A percentile compares a stretch with the other conserved stretches of the same genome.
Evolutionary conservation across 2,797 vertebrate genomes (phyloP).

Genomic region (Syngnathus acus): DNA sequence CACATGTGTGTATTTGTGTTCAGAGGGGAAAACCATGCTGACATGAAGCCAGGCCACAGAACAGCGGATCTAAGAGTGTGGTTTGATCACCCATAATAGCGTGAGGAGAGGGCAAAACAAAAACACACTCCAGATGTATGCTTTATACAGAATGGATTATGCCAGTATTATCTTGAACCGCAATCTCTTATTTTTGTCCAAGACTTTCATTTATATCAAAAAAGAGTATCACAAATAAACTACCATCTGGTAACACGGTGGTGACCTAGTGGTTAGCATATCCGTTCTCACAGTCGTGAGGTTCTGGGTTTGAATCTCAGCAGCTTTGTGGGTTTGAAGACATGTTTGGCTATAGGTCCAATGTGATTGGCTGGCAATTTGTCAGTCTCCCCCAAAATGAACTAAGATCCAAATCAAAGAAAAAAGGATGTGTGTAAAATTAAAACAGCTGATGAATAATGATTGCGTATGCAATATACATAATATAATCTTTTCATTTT

Average conservation of each 20-base stretch:
- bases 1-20: constrained; percentile 10
- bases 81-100: constrained; percentile 46
- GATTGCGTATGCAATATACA: too few relatives aligned
- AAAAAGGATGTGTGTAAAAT: background rate
- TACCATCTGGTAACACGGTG: background rate
- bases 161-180: background rate
- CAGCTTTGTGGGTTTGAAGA: background rate
- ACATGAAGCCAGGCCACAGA: constrained; percentile 50
- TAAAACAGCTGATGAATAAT: background rate
- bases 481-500: background rate
- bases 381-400: too few relatives aligned
- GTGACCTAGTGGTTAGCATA: too few relatives aligned
- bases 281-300: too few relatives aligned
- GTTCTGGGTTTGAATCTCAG: too few relatives aligned
- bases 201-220: background rate
- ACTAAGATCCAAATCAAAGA: background rate
- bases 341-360: background rate
- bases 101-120: constrained; percentile 33
- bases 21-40: constrained; percentile 18
- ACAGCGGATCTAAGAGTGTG: constrained; percentile 30
- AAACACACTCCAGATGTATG: constrained; percentile 5
- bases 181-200: background rate
- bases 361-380: background rate
- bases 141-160: background rate
- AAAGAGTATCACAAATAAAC: background rate